A percentile compares a stretch with the other conserved stretches of the same genome.
Conservation (phyloP, 2,797 vertebrate genomes). For the Neopelma chrysocephalum region DNA sequence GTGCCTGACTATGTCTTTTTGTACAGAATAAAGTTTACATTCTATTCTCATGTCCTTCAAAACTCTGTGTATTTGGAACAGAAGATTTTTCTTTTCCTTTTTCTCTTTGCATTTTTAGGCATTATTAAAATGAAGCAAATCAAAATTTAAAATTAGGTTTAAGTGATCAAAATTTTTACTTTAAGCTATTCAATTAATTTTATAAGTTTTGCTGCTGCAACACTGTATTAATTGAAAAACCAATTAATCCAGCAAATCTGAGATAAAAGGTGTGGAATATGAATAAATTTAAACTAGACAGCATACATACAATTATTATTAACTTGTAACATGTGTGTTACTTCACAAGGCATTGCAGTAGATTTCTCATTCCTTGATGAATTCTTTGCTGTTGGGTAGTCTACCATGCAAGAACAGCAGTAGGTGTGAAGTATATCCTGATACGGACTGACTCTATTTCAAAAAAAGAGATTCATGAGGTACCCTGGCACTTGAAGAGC, state of each 20-base stretch:
- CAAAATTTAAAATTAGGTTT: not conserved
- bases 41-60: not conserved
- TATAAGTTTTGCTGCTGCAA: not conserved
- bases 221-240: not conserved
- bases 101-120: not conserved
- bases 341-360: not conserved
- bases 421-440: not conserved
- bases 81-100: not conserved
- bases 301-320: rapidly evolving
- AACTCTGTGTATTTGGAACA: not conserved
- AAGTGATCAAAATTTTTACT: not conserved
- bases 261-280: not conserved
- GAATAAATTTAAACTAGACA: not conserved
- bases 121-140: not conserved
- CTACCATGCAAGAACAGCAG: not conserved
- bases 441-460: not conserved
- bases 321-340: not conserved
- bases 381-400: not conserved
- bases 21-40: not conserved
- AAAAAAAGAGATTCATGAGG: not conserved
- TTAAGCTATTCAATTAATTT: not conserved
- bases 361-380: not conserved
- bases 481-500: not conserved
- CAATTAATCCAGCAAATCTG: not conserved
- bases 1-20: not conserved